Evolutionary conservation across 2,113 vertebrate species (phyloP).

Genomic region (Nyctereutes procyonoides): DNA sequence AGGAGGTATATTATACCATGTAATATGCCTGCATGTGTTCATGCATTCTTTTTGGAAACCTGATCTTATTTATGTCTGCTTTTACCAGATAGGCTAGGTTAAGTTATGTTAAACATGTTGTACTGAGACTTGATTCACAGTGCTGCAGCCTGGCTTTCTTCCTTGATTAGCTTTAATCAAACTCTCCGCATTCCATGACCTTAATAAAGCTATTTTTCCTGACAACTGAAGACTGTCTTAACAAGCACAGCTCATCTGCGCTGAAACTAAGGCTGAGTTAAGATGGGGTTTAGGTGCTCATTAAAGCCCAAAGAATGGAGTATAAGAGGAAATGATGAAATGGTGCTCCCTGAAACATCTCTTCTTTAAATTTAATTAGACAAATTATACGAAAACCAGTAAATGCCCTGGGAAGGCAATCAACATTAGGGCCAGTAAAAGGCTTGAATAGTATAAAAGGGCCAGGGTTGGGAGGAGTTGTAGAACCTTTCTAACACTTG

Average conservation of each 20-base stretch:
- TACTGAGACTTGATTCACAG: slow-evolving; percentile 73
- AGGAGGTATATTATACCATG: background rate
- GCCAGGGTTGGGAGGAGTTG: slow-evolving; percentile 7
- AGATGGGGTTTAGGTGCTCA: slow-evolving; percentile 87
- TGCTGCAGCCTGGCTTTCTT: slow-evolving; percentile 80
- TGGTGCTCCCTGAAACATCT: slow-evolving; percentile 83
- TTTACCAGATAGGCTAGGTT: slow-evolving; percentile 79
- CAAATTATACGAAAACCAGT: slow-evolving; percentile 84
- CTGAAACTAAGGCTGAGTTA: slow-evolving; percentile 87
- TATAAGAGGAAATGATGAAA: slow-evolving; percentile 84
- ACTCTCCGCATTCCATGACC: slow-evolving; percentile 80
- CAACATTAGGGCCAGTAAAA: slow-evolving; percentile 76
- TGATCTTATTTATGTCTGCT: slow-evolving; percentile 84
- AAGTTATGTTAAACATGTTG: slow-evolving; percentile 81
- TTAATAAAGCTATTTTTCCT: slow-evolving; percentile 89
- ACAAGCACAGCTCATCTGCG: slow-evolving; percentile 87
- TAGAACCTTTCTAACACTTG: slow-evolving; percentile 51
- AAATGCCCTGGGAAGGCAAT: slow-evolving; percentile 84
- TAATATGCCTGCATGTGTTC: background rate
- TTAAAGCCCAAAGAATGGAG: slow-evolving; percentile 87
- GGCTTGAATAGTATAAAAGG: slow-evolving; percentile 54
- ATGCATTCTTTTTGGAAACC: slow-evolving; percentile 83
- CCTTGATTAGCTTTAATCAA: slow-evolving; percentile 89
- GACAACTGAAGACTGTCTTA: slow-evolving; percentile 86
- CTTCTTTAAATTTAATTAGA: slow-evolving; percentile 89